Conservation (phyloP, 1,140 invertebrate species). For the Harlomillsia oculata region DNA sequence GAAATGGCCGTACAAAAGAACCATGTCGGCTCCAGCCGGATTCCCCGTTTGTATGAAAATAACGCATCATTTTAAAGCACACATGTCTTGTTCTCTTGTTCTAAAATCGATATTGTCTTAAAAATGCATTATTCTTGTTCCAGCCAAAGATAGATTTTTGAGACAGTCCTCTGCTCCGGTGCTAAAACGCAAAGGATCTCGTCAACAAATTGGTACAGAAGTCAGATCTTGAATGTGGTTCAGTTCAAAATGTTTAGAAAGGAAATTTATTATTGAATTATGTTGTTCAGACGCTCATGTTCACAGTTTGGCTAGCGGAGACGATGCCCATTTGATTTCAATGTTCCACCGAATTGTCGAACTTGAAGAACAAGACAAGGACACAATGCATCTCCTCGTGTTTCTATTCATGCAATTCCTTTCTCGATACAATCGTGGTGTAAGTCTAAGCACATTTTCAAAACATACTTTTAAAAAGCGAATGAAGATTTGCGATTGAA, state of each 20-base stretch:
- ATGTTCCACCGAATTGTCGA: slow-evolving; percentile 74
- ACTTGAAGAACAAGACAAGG: slow-evolving; percentile 84
- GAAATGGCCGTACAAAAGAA: slow-evolving; percentile 91
- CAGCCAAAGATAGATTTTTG: slow-evolving; percentile 82
- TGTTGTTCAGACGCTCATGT: slow-evolving; percentile 61
- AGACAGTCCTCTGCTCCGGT: slow-evolving; percentile 80
- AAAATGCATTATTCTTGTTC: slow-evolving; percentile 23
- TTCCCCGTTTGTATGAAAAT: slow-evolving; percentile 46
- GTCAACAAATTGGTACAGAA: slow-evolving; percentile 76
- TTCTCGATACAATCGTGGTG: slow-evolving; percentile 58
- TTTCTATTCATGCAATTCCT: slow-evolving; percentile 93
- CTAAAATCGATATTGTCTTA: not conserved
- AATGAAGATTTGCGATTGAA: not conserved
- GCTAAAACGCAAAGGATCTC: slow-evolving; percentile 79
- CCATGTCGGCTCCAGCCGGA: slow-evolving; percentile 77
- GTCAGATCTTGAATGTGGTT: not conserved
- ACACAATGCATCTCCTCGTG: slow-evolving; percentile 90
- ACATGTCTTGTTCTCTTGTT: not conserved
- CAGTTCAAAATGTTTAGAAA: not conserved
- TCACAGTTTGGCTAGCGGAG: slow-evolving; percentile 54
- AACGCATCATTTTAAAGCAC: not conserved
- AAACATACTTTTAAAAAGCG: slow-evolving; percentile 1
- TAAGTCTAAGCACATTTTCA: slow-evolving; percentile 38
- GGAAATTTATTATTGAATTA: not conserved
- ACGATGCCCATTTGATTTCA: slow-evolving; percentile 56